Evolutionary conservation across 2,888 invertebrate genomes (phyloP).

Genomic region (Epinotia ramella): DNA sequence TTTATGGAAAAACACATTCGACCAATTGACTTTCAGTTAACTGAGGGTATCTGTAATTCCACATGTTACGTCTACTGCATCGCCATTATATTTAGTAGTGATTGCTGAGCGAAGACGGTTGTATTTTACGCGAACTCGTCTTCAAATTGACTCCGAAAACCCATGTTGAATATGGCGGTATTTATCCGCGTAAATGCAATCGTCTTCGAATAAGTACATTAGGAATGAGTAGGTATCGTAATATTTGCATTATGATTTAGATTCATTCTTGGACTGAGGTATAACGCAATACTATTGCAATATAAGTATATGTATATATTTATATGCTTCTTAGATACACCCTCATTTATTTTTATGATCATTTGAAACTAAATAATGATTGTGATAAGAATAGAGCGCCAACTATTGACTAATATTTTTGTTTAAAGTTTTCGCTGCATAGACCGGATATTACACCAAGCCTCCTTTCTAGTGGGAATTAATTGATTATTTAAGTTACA

Average conservation of each 20-base stretch:
- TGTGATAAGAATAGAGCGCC: conserved; percentile 8
- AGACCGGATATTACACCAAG: conserved; percentile 7
- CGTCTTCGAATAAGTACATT: conserved; percentile 46
- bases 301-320: conserved; percentile 52
- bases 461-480: neutral
- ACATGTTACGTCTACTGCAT: conserved; percentile 53
- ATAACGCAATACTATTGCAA: conserved; percentile 46
- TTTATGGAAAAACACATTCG: neutral
- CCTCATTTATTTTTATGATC: conserved; percentile 64
- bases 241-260: conserved; percentile 59
- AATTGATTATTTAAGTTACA: conserved; percentile 12
- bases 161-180: neutral
- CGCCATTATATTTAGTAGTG: conserved; percentile 67
- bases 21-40: neutral
- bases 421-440: conserved; percentile 7
- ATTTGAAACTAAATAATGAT: conserved; percentile 31
- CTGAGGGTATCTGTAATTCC: neutral
- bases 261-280: conserved; percentile 52
- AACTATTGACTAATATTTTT: conserved; percentile 4
- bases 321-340: conserved; percentile 70
- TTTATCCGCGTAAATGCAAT: conserved; percentile 43
- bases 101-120: conserved; percentile 59
- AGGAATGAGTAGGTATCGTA: conserved; percentile 51
- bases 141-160: neutral
- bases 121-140: conserved; percentile 44